Percentiles rank a stretch among this genome's conserved stretches.
Conservation (phyloP, 2,113 vertebrate species). For the Rhadina sibilatrix region DNA sequence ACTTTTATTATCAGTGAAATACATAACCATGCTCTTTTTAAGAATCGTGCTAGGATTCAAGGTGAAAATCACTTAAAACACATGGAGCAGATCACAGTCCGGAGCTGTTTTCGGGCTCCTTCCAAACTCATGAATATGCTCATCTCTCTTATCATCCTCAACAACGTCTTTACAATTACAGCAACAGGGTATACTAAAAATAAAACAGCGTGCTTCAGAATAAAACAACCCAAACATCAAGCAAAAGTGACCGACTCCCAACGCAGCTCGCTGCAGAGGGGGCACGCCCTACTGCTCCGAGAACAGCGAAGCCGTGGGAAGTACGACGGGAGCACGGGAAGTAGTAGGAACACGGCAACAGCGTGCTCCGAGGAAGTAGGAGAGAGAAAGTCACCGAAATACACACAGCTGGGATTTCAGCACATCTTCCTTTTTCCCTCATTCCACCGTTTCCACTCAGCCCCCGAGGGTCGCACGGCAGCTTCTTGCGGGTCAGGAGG, state of each 20-base stretch:
- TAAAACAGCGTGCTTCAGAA: not conserved
- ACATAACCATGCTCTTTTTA: not conserved
- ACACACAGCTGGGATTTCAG: not conserved
- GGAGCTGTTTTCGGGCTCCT: not conserved
- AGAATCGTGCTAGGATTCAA: not conserved
- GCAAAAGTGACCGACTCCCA: accelerated
- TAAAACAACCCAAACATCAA: not conserved
- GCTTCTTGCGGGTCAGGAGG: not conserved
- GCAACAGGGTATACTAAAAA: not conserved
- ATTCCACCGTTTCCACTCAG: not conserved
- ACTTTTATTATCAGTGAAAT: not conserved
- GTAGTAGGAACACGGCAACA: not conserved
- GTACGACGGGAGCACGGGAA: not conserved
- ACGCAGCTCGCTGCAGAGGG: accelerated
- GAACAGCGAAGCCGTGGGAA: not conserved
- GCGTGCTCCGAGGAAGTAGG: not conserved
- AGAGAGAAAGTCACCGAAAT: not conserved
- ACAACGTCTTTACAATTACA: not conserved
- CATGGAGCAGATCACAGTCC: not conserved
- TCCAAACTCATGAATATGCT: not conserved
- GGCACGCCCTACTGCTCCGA: not conserved
- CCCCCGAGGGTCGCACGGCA: not conserved
- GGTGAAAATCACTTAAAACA: not conserved
- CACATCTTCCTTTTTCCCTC: not conserved
- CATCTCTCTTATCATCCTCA: not conserved